These are phyloP conservation scores for Venustaconcha ellipsiformis DNA, from an alignment of 1,140 invertebrate species.

Conservation along the genomic window DNA sequence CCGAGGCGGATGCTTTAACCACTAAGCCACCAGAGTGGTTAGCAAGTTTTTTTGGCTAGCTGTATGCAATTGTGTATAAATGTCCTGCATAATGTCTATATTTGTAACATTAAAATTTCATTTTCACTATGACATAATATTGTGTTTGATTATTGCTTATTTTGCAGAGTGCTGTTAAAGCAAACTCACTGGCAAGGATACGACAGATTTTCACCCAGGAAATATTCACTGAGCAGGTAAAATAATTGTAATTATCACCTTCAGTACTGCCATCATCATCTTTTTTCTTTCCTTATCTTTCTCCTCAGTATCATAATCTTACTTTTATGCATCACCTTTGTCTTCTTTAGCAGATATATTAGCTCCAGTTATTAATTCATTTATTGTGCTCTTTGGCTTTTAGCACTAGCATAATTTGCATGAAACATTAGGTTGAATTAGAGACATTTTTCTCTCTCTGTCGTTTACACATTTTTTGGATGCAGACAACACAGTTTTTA, in stretches of 20 bases:
- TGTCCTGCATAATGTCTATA: no score
- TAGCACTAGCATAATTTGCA: no score
- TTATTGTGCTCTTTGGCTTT: background rate
- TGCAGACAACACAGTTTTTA: no score
- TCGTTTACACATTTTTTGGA: no score
- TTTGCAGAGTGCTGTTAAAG: constrained; percentile 77
- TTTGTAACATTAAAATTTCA: background rate
- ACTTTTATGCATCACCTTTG: background rate
- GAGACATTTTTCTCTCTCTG: no score
- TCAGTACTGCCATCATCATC: background rate
- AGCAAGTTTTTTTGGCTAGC: no score
- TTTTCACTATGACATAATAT: background rate
- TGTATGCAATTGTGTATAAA: no score
- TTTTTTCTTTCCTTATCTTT: background rate
- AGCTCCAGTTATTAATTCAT: background rate
- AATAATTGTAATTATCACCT: background rate
- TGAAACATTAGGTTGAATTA: no score
- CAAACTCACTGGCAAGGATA: constrained; percentile 90
- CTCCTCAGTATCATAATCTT: background rate
- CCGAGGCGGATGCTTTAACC: no score
- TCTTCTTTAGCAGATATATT: constrained; percentile 9
- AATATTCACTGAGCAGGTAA: constrained; percentile 95
- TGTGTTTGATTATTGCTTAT: background rate
- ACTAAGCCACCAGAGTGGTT: no score
- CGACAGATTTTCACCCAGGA: constrained; percentile 97